Evolutionary conservation across 2,113 vertebrate species (phyloP).

Genomic region (Cercopithecus mona): DNA sequence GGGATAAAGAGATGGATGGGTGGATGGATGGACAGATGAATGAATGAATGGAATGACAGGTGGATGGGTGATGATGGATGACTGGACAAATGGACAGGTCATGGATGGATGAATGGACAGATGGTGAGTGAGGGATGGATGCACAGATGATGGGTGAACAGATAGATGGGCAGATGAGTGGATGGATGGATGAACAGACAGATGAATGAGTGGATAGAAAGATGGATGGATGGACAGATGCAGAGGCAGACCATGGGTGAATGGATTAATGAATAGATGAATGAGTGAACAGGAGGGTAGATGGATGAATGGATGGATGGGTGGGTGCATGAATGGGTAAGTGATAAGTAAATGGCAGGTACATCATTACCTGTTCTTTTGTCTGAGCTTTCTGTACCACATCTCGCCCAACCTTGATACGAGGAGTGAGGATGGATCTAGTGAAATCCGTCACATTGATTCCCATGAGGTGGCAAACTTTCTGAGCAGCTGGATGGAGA

Average conservation of each 20-base stretch:
- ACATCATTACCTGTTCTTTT: conserved; percentile 93
- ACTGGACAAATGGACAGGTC: rapidly evolving
- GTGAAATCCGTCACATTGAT: conserved; percentile 97
- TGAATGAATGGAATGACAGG: too few species aligned
- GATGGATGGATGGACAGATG: too few species aligned
- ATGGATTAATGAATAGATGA: neutral
- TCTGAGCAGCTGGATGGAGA: conserved; percentile 91
- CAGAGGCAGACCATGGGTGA: rapidly evolving
- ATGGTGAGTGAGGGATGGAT: rapidly evolving
- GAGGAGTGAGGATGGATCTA: conserved; percentile 93
- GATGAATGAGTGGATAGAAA: rapidly evolving
- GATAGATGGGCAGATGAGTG: too few species aligned
- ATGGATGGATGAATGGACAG: rapidly evolving
- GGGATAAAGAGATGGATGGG: neutral
- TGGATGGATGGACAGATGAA: too few species aligned
- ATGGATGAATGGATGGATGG: rapidly evolving
- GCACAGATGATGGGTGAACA: rapidly evolving
- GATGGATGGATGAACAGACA: too few species aligned
- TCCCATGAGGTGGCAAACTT: conserved; percentile 96
- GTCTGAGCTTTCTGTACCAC: conserved; percentile 98
- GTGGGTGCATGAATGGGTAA: rapidly evolving
- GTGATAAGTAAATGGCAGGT: neutral
- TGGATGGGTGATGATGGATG: neutral
- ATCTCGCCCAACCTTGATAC: conserved; percentile 97
- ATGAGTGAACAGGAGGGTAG: rapidly evolving